Evolutionary conservation across 2,797 vertebrate genomes (phyloP).

Genomic region (Danio tinwini): DNA sequence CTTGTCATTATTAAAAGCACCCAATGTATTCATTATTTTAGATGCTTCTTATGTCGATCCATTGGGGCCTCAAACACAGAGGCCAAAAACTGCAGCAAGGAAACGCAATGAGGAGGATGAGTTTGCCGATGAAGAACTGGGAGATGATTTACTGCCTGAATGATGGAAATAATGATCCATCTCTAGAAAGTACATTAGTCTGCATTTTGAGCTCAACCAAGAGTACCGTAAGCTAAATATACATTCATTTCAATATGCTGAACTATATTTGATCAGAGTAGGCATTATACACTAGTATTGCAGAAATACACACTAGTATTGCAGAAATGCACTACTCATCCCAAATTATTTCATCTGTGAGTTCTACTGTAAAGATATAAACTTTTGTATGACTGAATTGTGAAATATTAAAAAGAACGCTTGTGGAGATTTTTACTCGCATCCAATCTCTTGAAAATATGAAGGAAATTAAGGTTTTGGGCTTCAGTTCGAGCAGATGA

Average conservation of each 20-base stretch:
- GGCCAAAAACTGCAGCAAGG: constrained; percentile 92
- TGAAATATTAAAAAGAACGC: background rate
- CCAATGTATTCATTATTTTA: constrained; percentile 61
- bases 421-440: background rate
- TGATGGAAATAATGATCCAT: constrained; percentile 61
- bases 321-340: background rate
- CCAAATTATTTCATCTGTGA: background rate
- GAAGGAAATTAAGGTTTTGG: too few species aligned
- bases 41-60: constrained; percentile 93
- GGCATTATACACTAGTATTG: background rate
- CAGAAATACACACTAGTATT: too few species aligned
- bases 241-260: background rate
- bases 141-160: constrained; percentile 94
- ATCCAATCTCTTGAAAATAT: background rate
- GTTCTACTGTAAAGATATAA: background rate
- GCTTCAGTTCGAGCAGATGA: background rate
- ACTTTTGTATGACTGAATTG: background rate
- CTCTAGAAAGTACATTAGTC: background rate
- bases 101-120: constrained; percentile 89
- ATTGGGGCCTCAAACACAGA: constrained; percentile 91
- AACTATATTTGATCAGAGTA: background rate
- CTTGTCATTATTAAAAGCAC: background rate
- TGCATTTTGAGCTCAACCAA: background rate
- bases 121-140: constrained; percentile 93
- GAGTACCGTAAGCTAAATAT: background rate